A percentile compares a stretch with the other conserved stretches of the same genome.
These are phyloP conservation scores for Scomberomorus guttatus DNA, from an alignment of 2,797 vertebrate genomes.

Conservation along the genomic window DNA sequence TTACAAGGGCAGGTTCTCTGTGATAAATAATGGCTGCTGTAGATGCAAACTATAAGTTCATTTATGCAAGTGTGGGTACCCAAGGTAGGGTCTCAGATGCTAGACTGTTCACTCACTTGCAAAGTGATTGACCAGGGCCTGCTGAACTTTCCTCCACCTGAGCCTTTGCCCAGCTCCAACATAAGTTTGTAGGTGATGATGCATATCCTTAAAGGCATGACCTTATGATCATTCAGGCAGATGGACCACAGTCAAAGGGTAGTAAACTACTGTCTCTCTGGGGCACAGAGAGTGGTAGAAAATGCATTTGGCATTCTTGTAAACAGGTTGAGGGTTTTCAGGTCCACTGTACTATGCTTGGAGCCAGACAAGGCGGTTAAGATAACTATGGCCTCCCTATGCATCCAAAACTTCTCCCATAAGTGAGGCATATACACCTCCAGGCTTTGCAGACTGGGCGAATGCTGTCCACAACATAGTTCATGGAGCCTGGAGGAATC, in stretches of 20 bases:
- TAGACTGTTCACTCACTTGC: neutral
- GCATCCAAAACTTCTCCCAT: neutral
- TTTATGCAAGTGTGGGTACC: too few relatives aligned
- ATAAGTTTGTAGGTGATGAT: neutral
- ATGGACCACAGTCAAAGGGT: neutral
- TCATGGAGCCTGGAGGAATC: neutral
- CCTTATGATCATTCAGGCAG: neutral
- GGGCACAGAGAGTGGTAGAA: neutral
- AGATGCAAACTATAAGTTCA: neutral
- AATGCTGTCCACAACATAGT: neutral
- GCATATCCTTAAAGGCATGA: neutral
- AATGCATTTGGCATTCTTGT: neutral
- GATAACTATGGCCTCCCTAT: neutral
- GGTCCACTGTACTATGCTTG: neutral
- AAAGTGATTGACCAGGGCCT: neutral
- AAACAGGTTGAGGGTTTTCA: conserved; percentile 1
- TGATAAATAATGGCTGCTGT: neutral
- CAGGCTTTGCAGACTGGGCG: too few relatives aligned
- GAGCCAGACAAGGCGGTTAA: neutral
- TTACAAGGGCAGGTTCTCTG: neutral
- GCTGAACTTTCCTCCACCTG: neutral
- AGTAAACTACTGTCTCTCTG: neutral
- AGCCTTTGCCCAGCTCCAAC: neutral
- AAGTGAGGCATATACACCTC: neutral
- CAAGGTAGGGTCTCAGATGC: neutral